These are phyloP conservation scores for Ceriagrion tenellum DNA, from an alignment of 2,888 invertebrate genomes.

Conservation along the genomic window DNA sequence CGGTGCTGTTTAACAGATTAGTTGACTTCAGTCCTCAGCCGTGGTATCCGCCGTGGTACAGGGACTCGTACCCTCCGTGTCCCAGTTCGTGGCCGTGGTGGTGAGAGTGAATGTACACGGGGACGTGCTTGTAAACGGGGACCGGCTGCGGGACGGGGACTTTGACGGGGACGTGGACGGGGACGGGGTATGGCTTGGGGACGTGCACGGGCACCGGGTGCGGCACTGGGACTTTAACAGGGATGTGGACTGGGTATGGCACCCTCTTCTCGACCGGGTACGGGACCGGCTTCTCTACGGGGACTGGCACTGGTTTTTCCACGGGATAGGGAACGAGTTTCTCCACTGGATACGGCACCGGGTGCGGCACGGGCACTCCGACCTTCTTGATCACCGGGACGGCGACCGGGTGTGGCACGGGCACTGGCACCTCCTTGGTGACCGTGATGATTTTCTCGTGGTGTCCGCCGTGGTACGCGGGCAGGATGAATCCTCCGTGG, in stretches of 20 bases:
- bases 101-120: conserved; percentile 44
- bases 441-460: conserved; percentile 46
- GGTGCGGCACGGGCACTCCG: conserved; percentile 25
- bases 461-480: not conserved
- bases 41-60: not conserved
- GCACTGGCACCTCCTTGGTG: conserved; percentile 51
- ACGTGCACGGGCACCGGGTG: conserved; percentile 35
- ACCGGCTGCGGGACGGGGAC: conserved; percentile 38
- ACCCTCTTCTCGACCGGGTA: conserved; percentile 56
- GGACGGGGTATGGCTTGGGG: conserved; percentile 43
- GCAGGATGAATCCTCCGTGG: not conserved
- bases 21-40: not conserved
- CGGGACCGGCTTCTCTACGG: conserved; percentile 44
- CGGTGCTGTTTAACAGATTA: not conserved
- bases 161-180: conserved; percentile 58
- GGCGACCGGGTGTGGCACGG: conserved; percentile 19
- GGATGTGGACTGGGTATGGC: conserved; percentile 53
- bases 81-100: conserved; percentile 38
- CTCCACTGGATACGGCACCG: conserved; percentile 35
- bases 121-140: conserved; percentile 48
- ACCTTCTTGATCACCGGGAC: conserved; percentile 53
- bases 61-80: not conserved
- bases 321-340: not conserved
- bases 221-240: conserved; percentile 37
- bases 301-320: not conserved